Evolutionary conservation across 2,113 vertebrate genomes (phyloP).

Genomic region (Notarius quadriscutis): DNA sequence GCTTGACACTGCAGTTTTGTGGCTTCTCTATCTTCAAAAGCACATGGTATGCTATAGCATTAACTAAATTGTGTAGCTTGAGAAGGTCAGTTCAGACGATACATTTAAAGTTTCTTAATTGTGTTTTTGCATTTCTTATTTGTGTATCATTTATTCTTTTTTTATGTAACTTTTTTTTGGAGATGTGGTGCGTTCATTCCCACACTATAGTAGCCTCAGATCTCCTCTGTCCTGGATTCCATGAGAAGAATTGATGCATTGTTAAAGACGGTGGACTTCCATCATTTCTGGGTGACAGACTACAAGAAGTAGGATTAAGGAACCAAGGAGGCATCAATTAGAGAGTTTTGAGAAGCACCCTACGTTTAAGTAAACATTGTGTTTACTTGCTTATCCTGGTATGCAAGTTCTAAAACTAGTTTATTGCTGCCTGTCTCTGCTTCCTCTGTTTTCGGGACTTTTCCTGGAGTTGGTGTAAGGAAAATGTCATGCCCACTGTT

Average conservation of each 20-base stretch:
- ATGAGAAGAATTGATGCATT: not conserved
- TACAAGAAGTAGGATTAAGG: not conserved
- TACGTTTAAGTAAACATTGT: constrained; percentile 3
- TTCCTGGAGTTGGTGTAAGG: no score
- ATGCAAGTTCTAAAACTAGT: not conserved
- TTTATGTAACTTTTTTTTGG: not conserved
- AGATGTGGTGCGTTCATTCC: not conserved
- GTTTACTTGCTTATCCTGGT: constrained; percentile 11
- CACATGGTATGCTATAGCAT: not conserved
- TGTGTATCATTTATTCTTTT: not conserved
- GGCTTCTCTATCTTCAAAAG: not conserved
- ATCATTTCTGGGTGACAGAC: not conserved
- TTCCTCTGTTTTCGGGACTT: not conserved
- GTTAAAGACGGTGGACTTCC: not conserved
- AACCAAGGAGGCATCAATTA: not conserved
- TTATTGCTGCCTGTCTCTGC: not conserved
- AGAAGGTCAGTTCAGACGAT: not conserved
- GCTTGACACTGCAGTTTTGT: not conserved
- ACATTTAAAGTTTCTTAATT: not conserved
- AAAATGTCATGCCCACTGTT: no score
- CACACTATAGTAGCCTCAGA: not conserved
- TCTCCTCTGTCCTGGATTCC: not conserved
- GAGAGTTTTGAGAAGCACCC: not conserved
- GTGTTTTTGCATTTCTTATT: not conserved
- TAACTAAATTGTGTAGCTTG: not conserved